Evolutionary conservation across 2,113 vertebrate genomes (phyloP).

Genomic region (Phoxinus phoxinus): DNA sequence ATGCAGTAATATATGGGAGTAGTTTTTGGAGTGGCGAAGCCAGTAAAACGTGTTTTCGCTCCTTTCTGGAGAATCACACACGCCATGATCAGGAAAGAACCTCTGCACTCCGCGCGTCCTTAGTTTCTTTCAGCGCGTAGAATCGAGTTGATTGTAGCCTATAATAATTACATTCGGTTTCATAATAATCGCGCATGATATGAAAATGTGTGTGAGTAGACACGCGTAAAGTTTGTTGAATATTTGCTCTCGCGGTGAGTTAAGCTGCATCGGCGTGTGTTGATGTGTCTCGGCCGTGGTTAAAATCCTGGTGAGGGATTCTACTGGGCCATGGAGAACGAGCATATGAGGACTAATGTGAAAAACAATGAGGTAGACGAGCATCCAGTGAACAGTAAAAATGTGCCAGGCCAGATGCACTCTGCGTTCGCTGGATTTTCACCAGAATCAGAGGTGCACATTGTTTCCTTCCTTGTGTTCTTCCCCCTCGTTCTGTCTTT

Average conservation of each 20-base stretch:
- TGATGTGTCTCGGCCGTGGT: slow-evolving; percentile 62
- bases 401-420: slow-evolving; percentile 68
- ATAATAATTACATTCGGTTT: background rate
- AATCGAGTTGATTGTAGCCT: background rate
- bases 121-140: background rate
- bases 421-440: slow-evolving; percentile 74
- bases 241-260: slow-evolving; percentile 55
- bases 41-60: slow-evolving; percentile 88
- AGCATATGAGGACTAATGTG: slow-evolving; percentile 70
- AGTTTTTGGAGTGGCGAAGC: slow-evolving; percentile 81
- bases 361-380: slow-evolving; percentile 74
- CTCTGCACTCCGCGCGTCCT: slow-evolving; percentile 5
- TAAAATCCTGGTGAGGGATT: slow-evolving; percentile 59
- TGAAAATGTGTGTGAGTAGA: slow-evolving; percentile 51
- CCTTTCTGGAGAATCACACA: slow-evolving; percentile 66
- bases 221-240: slow-evolving; percentile 61
- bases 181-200: background rate
- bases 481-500: slow-evolving; percentile 81
- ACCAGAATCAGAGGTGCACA: slow-evolving; percentile 77
- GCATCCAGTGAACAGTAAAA: slow-evolving; percentile 69
- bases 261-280: slow-evolving; percentile 59
- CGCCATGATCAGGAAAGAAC: slow-evolving; percentile 64
- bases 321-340: slow-evolving; percentile 68
- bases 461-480: slow-evolving; percentile 71
- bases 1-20: slow-evolving; percentile 70